These are phyloP conservation scores for Cotesia chilonis DNA, from an alignment of 1,140 invertebrate genomes.

Conservation along the genomic window DNA sequence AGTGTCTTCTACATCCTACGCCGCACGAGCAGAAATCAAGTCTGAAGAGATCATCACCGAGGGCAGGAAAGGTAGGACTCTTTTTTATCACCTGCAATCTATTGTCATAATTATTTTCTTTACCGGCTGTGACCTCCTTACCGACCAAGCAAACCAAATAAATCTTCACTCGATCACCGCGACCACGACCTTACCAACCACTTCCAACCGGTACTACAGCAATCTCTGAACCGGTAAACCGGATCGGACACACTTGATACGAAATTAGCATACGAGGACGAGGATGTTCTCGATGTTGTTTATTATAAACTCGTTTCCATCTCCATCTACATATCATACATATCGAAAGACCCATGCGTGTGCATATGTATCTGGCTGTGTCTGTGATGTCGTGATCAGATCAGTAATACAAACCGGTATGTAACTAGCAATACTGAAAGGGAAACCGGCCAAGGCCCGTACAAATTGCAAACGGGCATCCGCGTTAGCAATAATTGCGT, in stretches of 20 bases:
- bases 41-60: constrained; percentile 63
- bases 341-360: background rate
- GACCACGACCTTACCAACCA: no score
- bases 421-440: constrained; percentile 47
- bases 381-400: constrained; percentile 26
- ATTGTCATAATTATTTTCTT: no score
- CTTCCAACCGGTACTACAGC: background rate
- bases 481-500: constrained; percentile 63
- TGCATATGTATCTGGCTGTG: background rate
- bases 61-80: constrained; percentile 61
- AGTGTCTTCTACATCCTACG: constrained; percentile 56
- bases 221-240: background rate
- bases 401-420: constrained; percentile 31
- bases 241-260: background rate
- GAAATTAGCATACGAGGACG: no score
- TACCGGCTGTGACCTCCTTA: no score
- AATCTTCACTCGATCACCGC: no score
- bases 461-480: constrained; percentile 62
- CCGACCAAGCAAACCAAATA: no score
- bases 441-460: constrained; percentile 63
- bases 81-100: constrained; percentile 10
- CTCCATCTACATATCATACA: no score
- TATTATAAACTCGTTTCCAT: background rate
- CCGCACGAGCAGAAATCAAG: constrained; percentile 63
- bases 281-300: constrained; percentile 14